phyloP scores from a whole-genome alignment of 64 coral and sea anemone genomes.

The Pocillopora verrucosa region DNA sequence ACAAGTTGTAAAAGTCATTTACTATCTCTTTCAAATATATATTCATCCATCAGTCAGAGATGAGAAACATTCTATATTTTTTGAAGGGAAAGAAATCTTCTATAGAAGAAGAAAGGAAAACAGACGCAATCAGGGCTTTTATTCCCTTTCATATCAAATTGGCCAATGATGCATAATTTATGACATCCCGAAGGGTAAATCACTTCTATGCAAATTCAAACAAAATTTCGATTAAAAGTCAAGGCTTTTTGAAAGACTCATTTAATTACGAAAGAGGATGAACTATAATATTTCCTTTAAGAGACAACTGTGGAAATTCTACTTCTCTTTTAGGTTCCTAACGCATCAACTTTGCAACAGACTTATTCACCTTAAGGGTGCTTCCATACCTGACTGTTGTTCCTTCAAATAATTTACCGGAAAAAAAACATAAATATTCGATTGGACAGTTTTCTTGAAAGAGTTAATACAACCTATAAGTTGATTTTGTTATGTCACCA shows the following conservation, averaged over 20 bases:
- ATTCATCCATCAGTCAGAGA: neutral
- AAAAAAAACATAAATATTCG: slow-evolving; percentile 25
- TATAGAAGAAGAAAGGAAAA: neutral
- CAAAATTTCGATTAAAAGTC: too few species aligned
- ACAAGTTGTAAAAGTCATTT: neutral
- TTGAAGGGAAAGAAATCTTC: neutral
- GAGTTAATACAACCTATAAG: neutral
- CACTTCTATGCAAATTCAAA: neutral
- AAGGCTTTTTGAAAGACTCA: too few species aligned
- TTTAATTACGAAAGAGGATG: too few species aligned
- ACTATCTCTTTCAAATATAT: neutral
- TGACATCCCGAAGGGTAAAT: neutral
- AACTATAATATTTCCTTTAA: too few species aligned
- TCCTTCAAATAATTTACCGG: slow-evolving; percentile 3
- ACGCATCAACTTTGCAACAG: too few species aligned
- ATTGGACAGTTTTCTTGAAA: neutral
- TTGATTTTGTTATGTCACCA: too few species aligned
- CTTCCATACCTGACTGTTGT: slow-evolving; percentile 1
- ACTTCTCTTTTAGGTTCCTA: too few species aligned
- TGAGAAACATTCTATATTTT: neutral
- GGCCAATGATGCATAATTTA: neutral
- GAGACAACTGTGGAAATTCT: too few species aligned
- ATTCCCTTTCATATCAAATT: neutral
- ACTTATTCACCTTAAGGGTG: neutral
- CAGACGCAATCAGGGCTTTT: neutral